Base-by-base conservation (phyloP, 2,888 invertebrate species). In the Hypomecis punctinalis region DNA sequence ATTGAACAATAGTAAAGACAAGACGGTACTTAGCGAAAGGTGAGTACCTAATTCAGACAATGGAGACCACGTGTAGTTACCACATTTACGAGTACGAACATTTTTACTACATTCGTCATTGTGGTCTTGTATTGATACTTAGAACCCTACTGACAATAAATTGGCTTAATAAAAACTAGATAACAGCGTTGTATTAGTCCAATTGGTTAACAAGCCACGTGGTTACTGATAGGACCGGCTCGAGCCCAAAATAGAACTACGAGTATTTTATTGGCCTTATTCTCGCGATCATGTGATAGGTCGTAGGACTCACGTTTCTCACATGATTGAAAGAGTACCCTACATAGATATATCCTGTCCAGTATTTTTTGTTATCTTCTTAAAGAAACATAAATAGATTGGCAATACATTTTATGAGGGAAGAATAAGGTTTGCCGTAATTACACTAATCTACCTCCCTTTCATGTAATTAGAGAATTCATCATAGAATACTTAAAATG, bases 161-260 rank as follows among this genome's bases (percentile, higher is more conserved):
- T 35, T 61, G 65, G 63, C 45, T 37, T 59, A 68, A 70, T 68
- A 66, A 67, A 69, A 56, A 65, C 43, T 63, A 66, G 61, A 63
- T 61, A 66, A 67, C 55, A 67, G 33, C 46, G 11, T 43, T 39
- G 23, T n/a, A 49, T 48, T 48, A 1, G 68, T 39, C 40, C 66
- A 70, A 69, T 66, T 69, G 68, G 56, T 53, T 63, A 63, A 68
- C 69, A 66, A 63, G 65, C 58, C 67, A 67, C 70, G 69, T 70
- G 72, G 70, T 67, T 51, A 49, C 54, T 62, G 66, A 68, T 55
- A 63, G 52, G 45, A 46, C 37, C 45, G 58, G 59, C 43, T 61
- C 10, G n/a, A 59, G 71, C 72, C 72, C 73, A 58, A 83, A 81
- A 85, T 84, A 85, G 78, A 78, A 69, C n/a, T n/a, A n/a, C n/a